phyloP scores from a whole-genome alignment of 2,797 vertebrate genomes.

The Petrocephalus sullivani region DNA sequence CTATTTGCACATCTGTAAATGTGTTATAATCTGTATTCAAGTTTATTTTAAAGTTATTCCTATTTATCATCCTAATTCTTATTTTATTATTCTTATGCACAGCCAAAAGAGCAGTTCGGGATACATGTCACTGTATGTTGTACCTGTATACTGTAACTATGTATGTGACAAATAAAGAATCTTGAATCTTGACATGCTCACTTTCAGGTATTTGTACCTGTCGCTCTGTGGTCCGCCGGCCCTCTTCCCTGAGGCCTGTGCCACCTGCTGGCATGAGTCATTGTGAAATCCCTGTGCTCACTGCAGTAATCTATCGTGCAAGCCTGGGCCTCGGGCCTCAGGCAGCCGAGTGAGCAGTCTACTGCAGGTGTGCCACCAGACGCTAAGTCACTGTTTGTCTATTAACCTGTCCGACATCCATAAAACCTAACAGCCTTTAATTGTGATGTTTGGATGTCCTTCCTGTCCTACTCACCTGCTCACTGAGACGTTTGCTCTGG shows the following conservation, averaged over 20 bases:
- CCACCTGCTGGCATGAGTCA: not conserved
- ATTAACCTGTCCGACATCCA: slow-evolving; percentile 16
- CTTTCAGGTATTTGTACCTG: not conserved
- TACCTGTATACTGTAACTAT: too few relatives aligned
- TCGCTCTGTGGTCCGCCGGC: not conserved
- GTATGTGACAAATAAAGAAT: too few relatives aligned
- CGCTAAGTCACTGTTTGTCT: not conserved
- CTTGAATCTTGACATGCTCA: not conserved
- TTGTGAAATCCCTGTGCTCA: not conserved
- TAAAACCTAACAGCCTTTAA: not conserved
- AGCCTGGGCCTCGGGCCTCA: not conserved
- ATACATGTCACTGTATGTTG: too few relatives aligned
- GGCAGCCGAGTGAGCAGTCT: too few relatives aligned
- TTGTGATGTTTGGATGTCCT: not conserved
- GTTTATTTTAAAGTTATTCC: too few relatives aligned
- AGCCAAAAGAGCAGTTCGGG: too few relatives aligned
- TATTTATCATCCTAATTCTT: too few relatives aligned
- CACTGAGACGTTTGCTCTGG: not conserved
- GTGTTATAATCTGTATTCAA: too few relatives aligned
- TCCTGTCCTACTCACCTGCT: not conserved
- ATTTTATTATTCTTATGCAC: too few relatives aligned
- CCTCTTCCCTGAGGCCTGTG: not conserved
- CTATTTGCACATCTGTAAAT: too few relatives aligned
- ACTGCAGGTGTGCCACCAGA: not conserved
- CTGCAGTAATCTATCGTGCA: not conserved